These are phyloP conservation scores for Drosophila ogumai DNA, from an alignment of 1,140 invertebrate genomes.

Conservation along the genomic window DNA sequence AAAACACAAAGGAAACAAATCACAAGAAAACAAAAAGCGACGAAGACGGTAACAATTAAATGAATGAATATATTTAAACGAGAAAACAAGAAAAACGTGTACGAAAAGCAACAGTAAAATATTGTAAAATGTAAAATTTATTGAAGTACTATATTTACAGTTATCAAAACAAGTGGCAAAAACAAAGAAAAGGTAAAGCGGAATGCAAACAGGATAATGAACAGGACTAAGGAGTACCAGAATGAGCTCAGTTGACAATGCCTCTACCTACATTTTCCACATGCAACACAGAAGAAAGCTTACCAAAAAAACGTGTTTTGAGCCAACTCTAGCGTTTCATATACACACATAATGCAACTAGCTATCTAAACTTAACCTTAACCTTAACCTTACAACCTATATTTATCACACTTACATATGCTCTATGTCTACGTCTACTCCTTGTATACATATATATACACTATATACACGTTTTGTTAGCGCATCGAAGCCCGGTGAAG, in stretches of 20 bases:
- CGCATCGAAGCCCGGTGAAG: slow-evolving; percentile 72
- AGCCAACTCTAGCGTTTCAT: slow-evolving; percentile 76
- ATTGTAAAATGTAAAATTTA: slow-evolving; percentile 74
- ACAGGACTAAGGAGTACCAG: neutral
- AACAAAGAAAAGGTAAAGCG: slow-evolving; percentile 8
- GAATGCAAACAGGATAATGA: slow-evolving; percentile 11
- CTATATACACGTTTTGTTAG: slow-evolving; percentile 77
- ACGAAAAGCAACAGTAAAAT: slow-evolving; percentile 81
- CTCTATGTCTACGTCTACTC: slow-evolving; percentile 77
- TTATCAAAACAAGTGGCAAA: slow-evolving; percentile 45
- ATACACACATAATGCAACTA: slow-evolving; percentile 68
- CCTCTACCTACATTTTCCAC: slow-evolving; percentile 52
- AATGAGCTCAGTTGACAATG: slow-evolving; percentile 36
- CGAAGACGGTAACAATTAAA: slow-evolving; percentile 39
- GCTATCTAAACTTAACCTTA: slow-evolving; percentile 49
- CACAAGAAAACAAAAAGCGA: slow-evolving; percentile 34
- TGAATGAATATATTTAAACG: slow-evolving; percentile 56
- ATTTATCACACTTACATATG: slow-evolving; percentile 65
- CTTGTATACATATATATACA: slow-evolving; percentile 57
- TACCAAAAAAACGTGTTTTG: slow-evolving; percentile 55
- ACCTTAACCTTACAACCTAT: slow-evolving; percentile 53
- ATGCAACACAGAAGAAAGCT: slow-evolving; percentile 48
- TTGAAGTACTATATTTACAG: slow-evolving; percentile 65
- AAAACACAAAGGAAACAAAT: slow-evolving; percentile 25
- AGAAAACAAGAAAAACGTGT: slow-evolving; percentile 61